Percentiles rank a stretch among this genome's conserved stretches.
Conservation (phyloP, 1,140 invertebrate species). For the Antheraea pernyi region DNA sequence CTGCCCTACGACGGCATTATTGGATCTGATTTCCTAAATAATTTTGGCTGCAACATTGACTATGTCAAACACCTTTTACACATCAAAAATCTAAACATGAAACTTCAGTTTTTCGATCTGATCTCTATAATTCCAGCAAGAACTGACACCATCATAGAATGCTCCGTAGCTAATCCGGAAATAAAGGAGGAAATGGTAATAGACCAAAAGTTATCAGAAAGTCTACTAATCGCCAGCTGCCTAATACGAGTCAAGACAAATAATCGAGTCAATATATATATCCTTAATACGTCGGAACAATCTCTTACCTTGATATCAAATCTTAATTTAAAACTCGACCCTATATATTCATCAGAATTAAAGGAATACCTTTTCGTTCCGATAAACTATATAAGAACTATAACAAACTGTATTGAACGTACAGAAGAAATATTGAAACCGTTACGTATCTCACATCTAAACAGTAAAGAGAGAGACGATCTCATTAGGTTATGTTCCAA, state of each 20-base stretch:
- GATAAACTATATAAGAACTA: background rate
- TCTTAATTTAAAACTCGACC: too few relatives aligned
- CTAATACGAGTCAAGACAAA: conserved; percentile 19
- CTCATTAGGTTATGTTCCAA: background rate
- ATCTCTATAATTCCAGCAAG: background rate
- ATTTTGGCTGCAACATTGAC: conserved; percentile 18
- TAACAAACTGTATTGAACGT: background rate
- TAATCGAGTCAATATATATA: conserved; percentile 10
- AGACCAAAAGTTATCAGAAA: conserved; percentile 14
- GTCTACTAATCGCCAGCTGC: conserved; percentile 9
- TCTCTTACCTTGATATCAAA: background rate
- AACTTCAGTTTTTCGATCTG: background rate
- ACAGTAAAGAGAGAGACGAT: too few relatives aligned
- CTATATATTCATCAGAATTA: too few relatives aligned
- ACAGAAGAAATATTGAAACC: background rate
- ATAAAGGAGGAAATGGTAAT: background rate
- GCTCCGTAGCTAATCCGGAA: background rate
- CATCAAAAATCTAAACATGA: background rate
- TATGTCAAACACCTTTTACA: conserved; percentile 15
- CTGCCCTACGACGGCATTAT: conserved; percentile 23
- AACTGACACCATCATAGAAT: background rate
- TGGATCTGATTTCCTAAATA: conserved; percentile 15
- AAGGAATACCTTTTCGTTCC: too few relatives aligned
- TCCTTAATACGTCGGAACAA: background rate
- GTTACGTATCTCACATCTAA: background rate